Conservation (phyloP, 2,888 invertebrate species). For the Melanophora roralis region DNA sequence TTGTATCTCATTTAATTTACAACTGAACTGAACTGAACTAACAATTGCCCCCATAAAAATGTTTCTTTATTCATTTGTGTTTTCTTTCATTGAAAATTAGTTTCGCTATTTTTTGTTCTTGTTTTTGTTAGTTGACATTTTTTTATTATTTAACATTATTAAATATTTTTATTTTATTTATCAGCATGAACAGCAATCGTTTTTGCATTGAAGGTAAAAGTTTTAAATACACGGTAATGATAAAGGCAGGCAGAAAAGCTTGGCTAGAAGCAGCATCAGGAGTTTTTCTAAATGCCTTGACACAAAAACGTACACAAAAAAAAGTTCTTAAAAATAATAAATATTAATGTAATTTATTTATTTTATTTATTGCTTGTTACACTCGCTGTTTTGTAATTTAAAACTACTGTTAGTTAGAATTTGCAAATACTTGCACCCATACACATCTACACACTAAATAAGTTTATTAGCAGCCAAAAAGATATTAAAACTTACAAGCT, state of each 20-base stretch:
- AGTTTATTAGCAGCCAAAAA: neutral
- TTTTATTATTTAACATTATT: slow-evolving; percentile 21
- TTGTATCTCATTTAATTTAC: slow-evolving; percentile 53
- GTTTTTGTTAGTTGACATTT: neutral
- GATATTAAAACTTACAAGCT: neutral
- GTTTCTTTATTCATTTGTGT: neutral
- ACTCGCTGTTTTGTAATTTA: neutral
- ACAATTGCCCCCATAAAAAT: slow-evolving; percentile 57
- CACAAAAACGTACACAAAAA: too few relatives aligned
- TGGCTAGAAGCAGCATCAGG: neutral
- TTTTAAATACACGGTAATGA: neutral
- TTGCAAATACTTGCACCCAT: neutral
- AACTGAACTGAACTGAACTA: slow-evolving; percentile 55
- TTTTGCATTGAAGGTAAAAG: neutral
- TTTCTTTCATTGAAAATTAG: slow-evolving; percentile 38
- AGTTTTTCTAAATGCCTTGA: neutral
- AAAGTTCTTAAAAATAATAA: slow-evolving; percentile 15
- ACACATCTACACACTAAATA: slow-evolving; percentile 7
- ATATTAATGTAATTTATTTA: slow-evolving; percentile 3
- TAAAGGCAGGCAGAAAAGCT: neutral
- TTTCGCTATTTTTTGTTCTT: neutral
- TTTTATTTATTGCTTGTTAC: neutral
- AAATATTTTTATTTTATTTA: slow-evolving; percentile 21
- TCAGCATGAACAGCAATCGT: slow-evolving; percentile 24
- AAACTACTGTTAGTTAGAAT: neutral